Base-by-base conservation (phyloP, 2,797 vertebrate genomes). In the Microctenopoma stevenorrisi region DNA sequence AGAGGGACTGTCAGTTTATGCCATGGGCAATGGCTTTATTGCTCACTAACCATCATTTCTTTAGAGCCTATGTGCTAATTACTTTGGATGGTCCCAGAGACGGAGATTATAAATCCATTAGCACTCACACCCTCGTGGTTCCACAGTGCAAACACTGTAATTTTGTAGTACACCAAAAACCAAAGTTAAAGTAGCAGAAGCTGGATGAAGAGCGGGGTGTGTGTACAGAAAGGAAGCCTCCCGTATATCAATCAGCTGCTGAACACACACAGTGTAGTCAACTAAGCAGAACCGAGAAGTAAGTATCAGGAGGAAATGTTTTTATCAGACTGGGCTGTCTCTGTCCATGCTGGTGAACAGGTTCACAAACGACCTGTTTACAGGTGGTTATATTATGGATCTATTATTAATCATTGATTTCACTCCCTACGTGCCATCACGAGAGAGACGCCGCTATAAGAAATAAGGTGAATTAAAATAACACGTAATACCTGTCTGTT, bases 1-100 rank as follows among this genome's bases (percentile, higher is more conserved):
- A 90, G 94, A 95, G 87, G 89, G 95, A 94, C 93, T 96, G 95
- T 95, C 95, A 95, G 91, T 94, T 94, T 90, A 90, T 93, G 90
- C 92, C 93, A 95, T 93, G 94, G 94, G 93, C 96, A 96, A 96
- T 96, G 95, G 94, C 94, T 97, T 97, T 97, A 98, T 96, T 96
- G 95, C 95, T 96, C 95, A 95, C 95, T 95, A 97, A 96, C 96
- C 95, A 95, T 94, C 94, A 95, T 95, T 95, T 95, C 94, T 95
- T 96, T 95, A 94, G 94, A 95, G 95, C 93, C 94, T 91, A 95
- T 95, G 95, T 96, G 95, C 95, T 97, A 97, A 97, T 97, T 97
- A 96, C 94, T 94, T 87, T 94, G 92, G 93, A 96, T 94, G 92
- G 94, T 94, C 91, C 89, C 94, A 83, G 90, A 94, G 94, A 96